Evolutionary conservation across 1,140 invertebrate species (phyloP).

Genomic region (Armadillidium nasatum): DNA sequence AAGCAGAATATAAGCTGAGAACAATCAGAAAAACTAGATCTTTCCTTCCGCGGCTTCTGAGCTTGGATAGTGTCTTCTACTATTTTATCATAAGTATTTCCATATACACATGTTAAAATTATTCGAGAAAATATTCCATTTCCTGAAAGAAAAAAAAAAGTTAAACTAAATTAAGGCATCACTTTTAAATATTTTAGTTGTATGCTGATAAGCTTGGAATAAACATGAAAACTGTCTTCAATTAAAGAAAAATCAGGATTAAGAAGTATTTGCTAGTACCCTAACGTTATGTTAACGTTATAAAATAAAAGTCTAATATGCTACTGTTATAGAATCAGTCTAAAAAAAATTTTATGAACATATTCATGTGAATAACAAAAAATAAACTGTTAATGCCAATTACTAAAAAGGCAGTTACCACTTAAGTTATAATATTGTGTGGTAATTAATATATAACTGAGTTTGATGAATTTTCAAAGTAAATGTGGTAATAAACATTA

Average conservation of each 20-base stretch:
- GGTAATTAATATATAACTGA: too few species aligned
- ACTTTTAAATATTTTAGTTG: slow-evolving; percentile 56
- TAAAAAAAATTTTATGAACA: too few species aligned
- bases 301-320: too few species aligned
- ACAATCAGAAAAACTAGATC: slow-evolving; percentile 49
- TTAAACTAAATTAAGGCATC: slow-evolving; percentile 56
- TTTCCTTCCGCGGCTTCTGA: not conserved
- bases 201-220: too few species aligned
- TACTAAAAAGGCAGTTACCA: too few species aligned
- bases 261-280: not conserved
- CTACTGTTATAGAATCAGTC: too few species aligned
- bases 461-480: too few species aligned
- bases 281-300: not conserved
- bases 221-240: slow-evolving; percentile 26
- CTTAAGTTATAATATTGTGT: too few species aligned
- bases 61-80: slow-evolving; percentile 53
- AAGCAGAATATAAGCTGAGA: slow-evolving; percentile 69
- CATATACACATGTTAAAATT: slow-evolving; percentile 36
- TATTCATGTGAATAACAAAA: too few species aligned
- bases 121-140: slow-evolving; percentile 44
- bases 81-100: slow-evolving; percentile 32
- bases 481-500: too few species aligned
- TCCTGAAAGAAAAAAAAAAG: slow-evolving; percentile 61
- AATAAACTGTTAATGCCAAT: too few species aligned
- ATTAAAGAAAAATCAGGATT: not conserved